Percentiles rank a stretch among this genome's conserved stretches.
Evolutionary conservation across 2,797 vertebrate species (phyloP).

Genomic region (Mycteria americana): DNA sequence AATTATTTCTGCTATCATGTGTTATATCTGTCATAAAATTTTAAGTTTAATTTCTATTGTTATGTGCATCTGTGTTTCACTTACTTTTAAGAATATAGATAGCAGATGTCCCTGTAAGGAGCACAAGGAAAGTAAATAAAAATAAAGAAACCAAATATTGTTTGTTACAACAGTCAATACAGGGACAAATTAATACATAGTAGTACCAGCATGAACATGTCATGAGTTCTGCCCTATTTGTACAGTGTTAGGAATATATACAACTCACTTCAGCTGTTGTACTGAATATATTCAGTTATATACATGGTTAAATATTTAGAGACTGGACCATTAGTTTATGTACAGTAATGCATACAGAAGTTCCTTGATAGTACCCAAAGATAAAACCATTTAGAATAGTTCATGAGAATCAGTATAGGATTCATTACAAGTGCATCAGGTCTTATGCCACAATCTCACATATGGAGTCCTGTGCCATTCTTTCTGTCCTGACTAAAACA

Average conservation of each 20-base stretch:
- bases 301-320: neutral
- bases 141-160: neutral
- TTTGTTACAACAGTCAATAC: neutral
- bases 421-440: neutral
- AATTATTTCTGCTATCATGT: neutral
- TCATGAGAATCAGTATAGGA: neutral
- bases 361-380: neutral
- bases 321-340: neutral
- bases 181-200: neutral
- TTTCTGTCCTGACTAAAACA: neutral
- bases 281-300: neutral
- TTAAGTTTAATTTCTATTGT: neutral
- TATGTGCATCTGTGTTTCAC: neutral
- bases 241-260: neutral
- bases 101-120: neutral
- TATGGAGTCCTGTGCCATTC: neutral
- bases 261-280: neutral
- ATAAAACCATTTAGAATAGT: neutral
- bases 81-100: neutral
- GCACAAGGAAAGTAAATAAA: neutral
- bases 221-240: neutral
- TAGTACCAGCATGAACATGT: neutral
- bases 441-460: neutral
- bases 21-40: neutral
- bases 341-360: neutral